Evolutionary conservation across 2,888 invertebrate genomes (phyloP).

Genomic region (Rutpela maculata): DNA sequence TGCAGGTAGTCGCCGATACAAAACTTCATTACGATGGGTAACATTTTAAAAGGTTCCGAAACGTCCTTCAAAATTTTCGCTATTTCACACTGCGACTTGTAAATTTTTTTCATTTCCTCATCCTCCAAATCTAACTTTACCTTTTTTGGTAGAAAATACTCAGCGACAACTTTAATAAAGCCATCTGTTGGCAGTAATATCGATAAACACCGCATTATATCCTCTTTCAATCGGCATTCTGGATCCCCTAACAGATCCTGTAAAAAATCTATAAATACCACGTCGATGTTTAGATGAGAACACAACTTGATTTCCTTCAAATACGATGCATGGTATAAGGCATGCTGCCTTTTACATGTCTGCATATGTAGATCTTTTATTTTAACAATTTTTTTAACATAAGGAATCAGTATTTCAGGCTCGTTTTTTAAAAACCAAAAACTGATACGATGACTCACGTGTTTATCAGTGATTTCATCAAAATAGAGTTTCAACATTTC

Average conservation of each 20-base stretch:
- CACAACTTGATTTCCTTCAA: slow-evolving; percentile 23
- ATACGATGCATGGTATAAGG: background rate
- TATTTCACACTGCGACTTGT: slow-evolving; percentile 46
- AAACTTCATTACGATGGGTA: slow-evolving; percentile 48
- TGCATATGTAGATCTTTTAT: background rate
- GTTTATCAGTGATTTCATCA: background rate
- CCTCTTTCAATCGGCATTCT: background rate
- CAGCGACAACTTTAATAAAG: slow-evolving; percentile 41
- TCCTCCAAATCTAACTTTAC: slow-evolving; percentile 45
- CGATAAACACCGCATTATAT: slow-evolving; percentile 36
- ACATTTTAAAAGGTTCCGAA: slow-evolving; percentile 30
- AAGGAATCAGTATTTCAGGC: background rate
- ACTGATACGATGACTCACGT: background rate
- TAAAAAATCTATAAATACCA: slow-evolving; percentile 29
- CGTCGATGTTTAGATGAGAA: slow-evolving; percentile 28
- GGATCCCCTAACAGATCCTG: background rate
- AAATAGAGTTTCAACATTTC: slow-evolving; percentile 37
- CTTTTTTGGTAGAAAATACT: slow-evolving; percentile 45
- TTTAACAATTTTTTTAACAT: slow-evolving; percentile 18
- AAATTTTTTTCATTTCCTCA: slow-evolving; percentile 41
- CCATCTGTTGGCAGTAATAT: slow-evolving; percentile 45
- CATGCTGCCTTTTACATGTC: background rate
- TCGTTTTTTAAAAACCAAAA: slow-evolving; percentile 29
- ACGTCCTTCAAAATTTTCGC: slow-evolving; percentile 45
- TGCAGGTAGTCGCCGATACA: slow-evolving; percentile 55